A percentile compares a stretch with the other conserved stretches of the same genome.
phyloP scores from a whole-genome alignment of 1,140 invertebrate species.

The Aradophagus sp. region DNA sequence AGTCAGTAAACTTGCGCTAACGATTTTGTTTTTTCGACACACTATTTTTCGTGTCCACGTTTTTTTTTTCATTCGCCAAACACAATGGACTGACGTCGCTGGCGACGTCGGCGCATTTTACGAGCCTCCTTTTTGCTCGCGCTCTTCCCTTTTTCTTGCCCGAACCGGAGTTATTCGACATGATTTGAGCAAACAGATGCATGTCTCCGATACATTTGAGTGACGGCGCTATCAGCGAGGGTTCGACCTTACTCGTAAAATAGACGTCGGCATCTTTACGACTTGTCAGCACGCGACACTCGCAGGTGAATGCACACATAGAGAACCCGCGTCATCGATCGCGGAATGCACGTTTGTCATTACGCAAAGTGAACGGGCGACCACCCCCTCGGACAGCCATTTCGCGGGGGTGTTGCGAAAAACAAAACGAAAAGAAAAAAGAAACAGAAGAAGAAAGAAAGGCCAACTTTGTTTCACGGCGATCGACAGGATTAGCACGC shows the following conservation, averaged over 20 bases:
- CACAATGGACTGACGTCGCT: slow-evolving; percentile 6
- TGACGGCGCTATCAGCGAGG: slow-evolving; percentile 48
- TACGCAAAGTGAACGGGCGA: slow-evolving; percentile 8
- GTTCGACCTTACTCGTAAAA: slow-evolving; percentile 52
- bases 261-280: slow-evolving; percentile 55
- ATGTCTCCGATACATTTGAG: slow-evolving; percentile 51
- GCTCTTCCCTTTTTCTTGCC: slow-evolving; percentile 5
- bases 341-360: slow-evolving; percentile 46
- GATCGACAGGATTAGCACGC: no score
- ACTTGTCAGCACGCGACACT: slow-evolving; percentile 53
- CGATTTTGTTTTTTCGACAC: neutral
- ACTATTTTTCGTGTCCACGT: neutral
- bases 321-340: slow-evolving; percentile 29
- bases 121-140: slow-evolving; percentile 1
- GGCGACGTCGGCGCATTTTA: slow-evolving; percentile 33
- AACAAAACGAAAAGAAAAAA: no score
- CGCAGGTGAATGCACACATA: slow-evolving; percentile 49
- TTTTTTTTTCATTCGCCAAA: neutral
- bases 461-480: no score
- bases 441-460: no score
- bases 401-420: neutral
- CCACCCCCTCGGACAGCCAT: neutral
- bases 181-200: slow-evolving; percentile 54
- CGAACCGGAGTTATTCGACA: slow-evolving; percentile 37
- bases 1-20: no score